Conservation (phyloP, 1,140 invertebrate genomes). For the Zaprionus vittiger region DNA sequence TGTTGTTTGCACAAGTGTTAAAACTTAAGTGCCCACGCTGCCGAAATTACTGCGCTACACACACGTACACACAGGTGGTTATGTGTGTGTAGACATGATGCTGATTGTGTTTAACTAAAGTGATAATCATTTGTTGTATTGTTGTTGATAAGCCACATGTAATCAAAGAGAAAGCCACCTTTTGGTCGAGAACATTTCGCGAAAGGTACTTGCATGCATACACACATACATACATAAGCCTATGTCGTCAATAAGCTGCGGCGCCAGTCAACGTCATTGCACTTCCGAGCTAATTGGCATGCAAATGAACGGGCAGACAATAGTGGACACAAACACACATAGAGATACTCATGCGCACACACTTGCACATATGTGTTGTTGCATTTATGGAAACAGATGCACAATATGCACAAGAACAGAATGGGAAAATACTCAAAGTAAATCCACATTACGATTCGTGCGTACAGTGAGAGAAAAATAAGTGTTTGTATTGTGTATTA, state of each 20-base stretch:
- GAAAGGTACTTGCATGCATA: neutral
- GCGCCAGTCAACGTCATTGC: constrained; percentile 15
- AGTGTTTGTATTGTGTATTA: neutral
- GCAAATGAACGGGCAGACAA: constrained; percentile 8
- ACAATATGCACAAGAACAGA: neutral
- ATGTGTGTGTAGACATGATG: constrained; percentile 1
- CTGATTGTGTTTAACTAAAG: constrained; percentile 34
- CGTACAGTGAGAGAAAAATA: neutral
- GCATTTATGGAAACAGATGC: constrained; percentile 4
- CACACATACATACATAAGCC: neutral
- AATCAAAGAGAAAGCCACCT: constrained; percentile 46
- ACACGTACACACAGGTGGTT: neutral
- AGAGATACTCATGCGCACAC: neutral
- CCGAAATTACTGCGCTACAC: constrained; percentile 1
- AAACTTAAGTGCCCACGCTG: constrained; percentile 9
- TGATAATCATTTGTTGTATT: constrained; percentile 39
- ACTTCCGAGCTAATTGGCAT: constrained; percentile 14
- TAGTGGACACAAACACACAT: neutral
- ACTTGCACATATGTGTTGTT: neutral
- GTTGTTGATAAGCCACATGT: constrained; percentile 38
- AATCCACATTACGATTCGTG: neutral
- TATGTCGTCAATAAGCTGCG: constrained; percentile 9
- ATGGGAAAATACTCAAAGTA: constrained; percentile 1
- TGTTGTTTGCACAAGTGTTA: constrained; percentile 19
- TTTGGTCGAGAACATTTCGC: constrained; percentile 1